A percentile compares a stretch with the other conserved stretches of the same genome.
Evolutionary conservation across 2,113 vertebrate genomes (phyloP).

Genomic region (Channa argus): DNA sequence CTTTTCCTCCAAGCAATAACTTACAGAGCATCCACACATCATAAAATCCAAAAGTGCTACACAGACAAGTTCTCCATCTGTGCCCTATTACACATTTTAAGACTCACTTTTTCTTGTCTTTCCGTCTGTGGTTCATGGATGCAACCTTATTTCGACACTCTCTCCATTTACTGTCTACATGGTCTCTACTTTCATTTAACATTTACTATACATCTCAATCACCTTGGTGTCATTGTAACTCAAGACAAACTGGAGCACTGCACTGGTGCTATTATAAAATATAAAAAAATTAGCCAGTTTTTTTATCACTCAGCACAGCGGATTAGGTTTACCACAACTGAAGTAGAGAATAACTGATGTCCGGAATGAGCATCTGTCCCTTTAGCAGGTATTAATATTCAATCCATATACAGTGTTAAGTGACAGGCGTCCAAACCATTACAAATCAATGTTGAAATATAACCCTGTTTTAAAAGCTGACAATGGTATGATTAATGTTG

Average conservation of each 20-base stretch:
- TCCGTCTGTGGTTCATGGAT: conserved; percentile 28
- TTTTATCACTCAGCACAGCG: too few species aligned
- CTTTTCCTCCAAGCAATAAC: conserved; percentile 70
- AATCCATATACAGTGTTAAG: too few species aligned
- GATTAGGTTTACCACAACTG: too few species aligned
- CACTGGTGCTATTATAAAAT: conserved; percentile 1
- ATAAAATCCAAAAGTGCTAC: conserved; percentile 70
- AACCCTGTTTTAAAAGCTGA: not conserved
- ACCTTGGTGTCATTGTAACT: conserved; percentile 9
- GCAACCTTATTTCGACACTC: conserved; percentile 27
- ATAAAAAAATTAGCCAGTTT: not conserved
- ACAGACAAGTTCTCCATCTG: conserved; percentile 74
- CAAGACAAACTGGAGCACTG: conserved; percentile 5
- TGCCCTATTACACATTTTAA: conserved; percentile 53
- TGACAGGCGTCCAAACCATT: not conserved
- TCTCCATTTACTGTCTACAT: conserved; percentile 20
- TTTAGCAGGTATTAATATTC: not conserved
- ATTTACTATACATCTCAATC: not conserved
- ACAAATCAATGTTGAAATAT: not conserved
- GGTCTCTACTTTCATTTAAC: conserved; percentile 30
- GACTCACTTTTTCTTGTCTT: conserved; percentile 38
- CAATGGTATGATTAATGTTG: not conserved
- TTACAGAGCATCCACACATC: conserved; percentile 68
- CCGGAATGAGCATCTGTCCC: not conserved
- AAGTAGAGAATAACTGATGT: not conserved